A percentile compares a stretch with the other conserved stretches of the same genome.
phyloP scores from a whole-genome alignment of 1,140 invertebrate genomes.

The Brachionus paranguensis region DNA sequence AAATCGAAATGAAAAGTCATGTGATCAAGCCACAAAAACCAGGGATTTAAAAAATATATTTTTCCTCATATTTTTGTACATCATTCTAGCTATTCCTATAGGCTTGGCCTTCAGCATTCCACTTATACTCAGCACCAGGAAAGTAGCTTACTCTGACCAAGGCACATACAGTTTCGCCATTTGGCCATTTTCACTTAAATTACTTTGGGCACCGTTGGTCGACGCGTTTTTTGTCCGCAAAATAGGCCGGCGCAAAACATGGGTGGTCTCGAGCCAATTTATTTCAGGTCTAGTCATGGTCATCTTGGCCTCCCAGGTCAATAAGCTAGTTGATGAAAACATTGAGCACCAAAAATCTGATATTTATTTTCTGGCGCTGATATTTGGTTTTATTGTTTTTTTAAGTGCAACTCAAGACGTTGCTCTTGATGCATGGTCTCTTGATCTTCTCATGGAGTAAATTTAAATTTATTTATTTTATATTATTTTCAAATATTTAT shows the following conservation, averaged over 20 bases:
- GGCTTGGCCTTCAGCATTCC: constrained; percentile 86
- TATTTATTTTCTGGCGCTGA: constrained; percentile 71
- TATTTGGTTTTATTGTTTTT: constrained; percentile 88
- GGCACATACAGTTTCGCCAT: constrained; percentile 93
- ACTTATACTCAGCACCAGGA: constrained; percentile 67
- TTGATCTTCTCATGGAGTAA: constrained; percentile 91
- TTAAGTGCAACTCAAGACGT: constrained; percentile 98
- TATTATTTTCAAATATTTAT: no score
- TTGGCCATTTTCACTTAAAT: constrained; percentile 93
- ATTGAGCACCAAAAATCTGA: constrained; percentile 55
- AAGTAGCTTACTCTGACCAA: constrained; percentile 57
- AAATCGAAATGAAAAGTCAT: neutral
- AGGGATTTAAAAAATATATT: neutral
- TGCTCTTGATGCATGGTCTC: constrained; percentile 97
- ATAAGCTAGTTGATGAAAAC: neutral
- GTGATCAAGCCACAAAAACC: neutral
- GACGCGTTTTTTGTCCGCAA: constrained; percentile 76
- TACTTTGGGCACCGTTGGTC: constrained; percentile 95
- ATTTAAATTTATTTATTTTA: no score
- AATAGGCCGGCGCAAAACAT: constrained; percentile 90
- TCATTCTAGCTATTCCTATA: constrained; percentile 84
- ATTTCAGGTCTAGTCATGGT: neutral
- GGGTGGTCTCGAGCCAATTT: constrained; percentile 57
- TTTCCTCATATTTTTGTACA: constrained; percentile 62
- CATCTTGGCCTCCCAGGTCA: neutral